phyloP scores from a whole-genome alignment of 2,797 vertebrate genomes.

The Petrocephalus sullivani region DNA sequence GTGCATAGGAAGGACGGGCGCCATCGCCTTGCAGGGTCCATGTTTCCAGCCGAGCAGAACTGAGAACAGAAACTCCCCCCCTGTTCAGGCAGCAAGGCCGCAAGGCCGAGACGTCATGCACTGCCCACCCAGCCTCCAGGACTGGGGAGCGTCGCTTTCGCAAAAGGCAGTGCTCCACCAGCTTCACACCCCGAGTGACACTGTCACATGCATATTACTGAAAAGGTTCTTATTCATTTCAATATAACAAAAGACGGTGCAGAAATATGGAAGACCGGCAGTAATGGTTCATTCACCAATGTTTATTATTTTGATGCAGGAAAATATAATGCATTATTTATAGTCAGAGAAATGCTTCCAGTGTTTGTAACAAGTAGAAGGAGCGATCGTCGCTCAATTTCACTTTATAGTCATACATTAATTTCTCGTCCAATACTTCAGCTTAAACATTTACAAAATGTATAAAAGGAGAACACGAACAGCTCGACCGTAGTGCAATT shows the following conservation, averaged over 20 bases:
- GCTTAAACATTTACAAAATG: background rate
- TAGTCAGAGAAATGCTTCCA: background rate
- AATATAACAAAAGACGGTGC: background rate
- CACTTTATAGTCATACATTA: background rate
- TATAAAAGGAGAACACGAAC: background rate
- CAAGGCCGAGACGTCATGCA: background rate
- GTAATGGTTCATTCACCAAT: background rate
- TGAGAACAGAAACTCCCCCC: background rate
- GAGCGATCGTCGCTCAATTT: background rate
- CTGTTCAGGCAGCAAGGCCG: background rate
- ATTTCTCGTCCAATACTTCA: background rate
- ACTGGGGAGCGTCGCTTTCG: background rate
- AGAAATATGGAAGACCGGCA: background rate
- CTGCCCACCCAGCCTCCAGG: background rate
- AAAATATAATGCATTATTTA: background rate
- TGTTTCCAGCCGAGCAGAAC: constrained; percentile 32
- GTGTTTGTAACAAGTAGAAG: background rate
- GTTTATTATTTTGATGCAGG: background rate
- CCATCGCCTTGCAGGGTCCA: constrained; percentile 43
- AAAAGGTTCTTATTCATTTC: background rate
- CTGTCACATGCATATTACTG: background rate
- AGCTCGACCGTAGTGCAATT: constrained; percentile 2
- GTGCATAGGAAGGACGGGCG: background rate
- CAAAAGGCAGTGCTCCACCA: no score
- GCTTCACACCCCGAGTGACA: background rate